Conservation (phyloP, 1,140 invertebrate species). For the Leptinotarsa defecta region DNA sequence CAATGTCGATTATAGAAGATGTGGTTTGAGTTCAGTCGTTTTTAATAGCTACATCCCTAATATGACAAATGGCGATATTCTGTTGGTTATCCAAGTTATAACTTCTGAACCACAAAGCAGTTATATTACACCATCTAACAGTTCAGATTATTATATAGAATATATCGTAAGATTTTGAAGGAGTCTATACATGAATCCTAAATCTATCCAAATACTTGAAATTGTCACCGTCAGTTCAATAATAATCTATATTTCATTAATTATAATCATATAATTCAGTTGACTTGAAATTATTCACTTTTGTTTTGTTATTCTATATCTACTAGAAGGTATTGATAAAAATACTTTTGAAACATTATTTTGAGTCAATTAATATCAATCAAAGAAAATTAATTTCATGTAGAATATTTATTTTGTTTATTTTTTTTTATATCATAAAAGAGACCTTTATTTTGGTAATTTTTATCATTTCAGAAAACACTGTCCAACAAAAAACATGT, state of each 20-base stretch:
- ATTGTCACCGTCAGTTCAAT: no score
- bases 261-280: not conserved
- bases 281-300: not conserved
- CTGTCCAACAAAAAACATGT: no score
- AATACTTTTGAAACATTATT: not conserved
- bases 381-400: no score
- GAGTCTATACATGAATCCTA: not conserved
- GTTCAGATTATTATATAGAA: conserved; percentile 37
- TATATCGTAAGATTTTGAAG: conserved; percentile 26
- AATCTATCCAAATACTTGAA: not conserved
- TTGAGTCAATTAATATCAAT: no score
- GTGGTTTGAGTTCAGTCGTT: conserved; percentile 2
- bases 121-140: conserved; percentile 21
- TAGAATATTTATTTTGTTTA: no score
- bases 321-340: not conserved
- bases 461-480: no score
- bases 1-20: conserved; percentile 35
- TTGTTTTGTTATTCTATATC: not conserved
- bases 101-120: not conserved
- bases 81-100: conserved; percentile 24
- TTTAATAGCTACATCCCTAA: conserved; percentile 14
- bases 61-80: not conserved
- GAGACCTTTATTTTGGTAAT: no score
- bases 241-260: not conserved
- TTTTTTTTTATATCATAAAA: no score